Evolutionary conservation across 2,797 vertebrate species (phyloP).

Genomic region (Bradypus variegatus): DNA sequence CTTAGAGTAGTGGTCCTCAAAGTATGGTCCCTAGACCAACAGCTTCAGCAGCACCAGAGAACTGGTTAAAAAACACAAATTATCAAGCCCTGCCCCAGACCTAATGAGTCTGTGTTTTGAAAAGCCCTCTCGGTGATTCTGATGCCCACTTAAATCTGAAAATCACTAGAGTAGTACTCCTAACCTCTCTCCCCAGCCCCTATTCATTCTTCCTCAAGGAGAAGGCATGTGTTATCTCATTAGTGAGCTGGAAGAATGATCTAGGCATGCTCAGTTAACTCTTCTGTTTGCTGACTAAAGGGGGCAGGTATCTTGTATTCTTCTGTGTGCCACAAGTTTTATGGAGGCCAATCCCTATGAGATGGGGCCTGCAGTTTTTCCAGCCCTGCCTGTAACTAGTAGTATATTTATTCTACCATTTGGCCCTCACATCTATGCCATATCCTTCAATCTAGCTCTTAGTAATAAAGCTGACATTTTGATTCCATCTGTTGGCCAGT

Average conservation of each 20-base stretch:
- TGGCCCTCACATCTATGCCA: background rate
- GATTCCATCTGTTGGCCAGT: background rate
- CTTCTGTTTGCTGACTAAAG: background rate
- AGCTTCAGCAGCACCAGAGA: background rate
- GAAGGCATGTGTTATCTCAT: background rate
- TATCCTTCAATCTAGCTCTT: background rate
- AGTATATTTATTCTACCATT: background rate
- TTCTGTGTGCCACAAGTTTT: background rate
- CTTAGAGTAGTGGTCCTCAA: background rate
- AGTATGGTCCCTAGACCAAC: background rate
- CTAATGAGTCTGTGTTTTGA: background rate
- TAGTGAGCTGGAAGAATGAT: background rate
- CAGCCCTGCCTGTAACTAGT: background rate
- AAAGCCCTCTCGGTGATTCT: background rate
- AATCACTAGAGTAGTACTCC: background rate
- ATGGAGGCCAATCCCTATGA: background rate
- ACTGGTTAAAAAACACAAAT: background rate
- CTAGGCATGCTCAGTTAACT: background rate
- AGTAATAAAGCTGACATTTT: constrained; percentile 31
- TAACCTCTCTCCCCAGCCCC: background rate
- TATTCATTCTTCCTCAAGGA: background rate
- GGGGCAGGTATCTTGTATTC: background rate
- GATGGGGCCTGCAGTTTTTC: background rate
- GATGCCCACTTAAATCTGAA: background rate
- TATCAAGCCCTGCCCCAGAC: background rate